phyloP scores from a whole-genome alignment of 2,888 invertebrate genomes.

The Plebejus melissa region DNA sequence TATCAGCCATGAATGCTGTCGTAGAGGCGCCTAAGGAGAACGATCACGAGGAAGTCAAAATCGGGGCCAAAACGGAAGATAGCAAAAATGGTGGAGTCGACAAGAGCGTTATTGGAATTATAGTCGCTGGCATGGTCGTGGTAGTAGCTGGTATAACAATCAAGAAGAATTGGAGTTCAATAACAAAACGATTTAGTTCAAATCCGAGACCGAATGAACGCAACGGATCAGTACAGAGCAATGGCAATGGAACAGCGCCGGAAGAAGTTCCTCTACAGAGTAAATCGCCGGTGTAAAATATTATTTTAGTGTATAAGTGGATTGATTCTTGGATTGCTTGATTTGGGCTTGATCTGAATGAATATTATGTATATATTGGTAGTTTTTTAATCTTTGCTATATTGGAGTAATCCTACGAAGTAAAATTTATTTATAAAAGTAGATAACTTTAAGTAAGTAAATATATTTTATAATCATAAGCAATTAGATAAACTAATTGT shows the following conservation, averaged over 20 bases:
- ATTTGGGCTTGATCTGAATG: conserved; percentile 63
- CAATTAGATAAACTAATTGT: background rate
- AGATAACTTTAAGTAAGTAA: conserved; percentile 13
- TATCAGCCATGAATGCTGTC: conserved; percentile 41
- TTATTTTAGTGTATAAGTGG: conserved; percentile 25
- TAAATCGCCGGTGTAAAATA: conserved; percentile 60
- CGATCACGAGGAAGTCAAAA: conserved; percentile 46
- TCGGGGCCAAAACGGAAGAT: conserved; percentile 56
- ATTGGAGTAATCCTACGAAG: background rate
- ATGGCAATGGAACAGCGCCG: conserved; percentile 56
- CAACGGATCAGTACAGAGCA: conserved; percentile 40
- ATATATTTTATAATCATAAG: background rate
- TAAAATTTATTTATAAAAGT: conserved; percentile 4
- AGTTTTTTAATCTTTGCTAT: background rate
- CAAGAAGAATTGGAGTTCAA: conserved; percentile 79
- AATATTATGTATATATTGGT: conserved; percentile 26
- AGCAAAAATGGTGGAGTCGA: conserved; percentile 66
- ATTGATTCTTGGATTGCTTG: conserved; percentile 23
- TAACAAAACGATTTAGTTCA: conserved; percentile 62
- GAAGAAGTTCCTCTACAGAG: conserved; percentile 71
- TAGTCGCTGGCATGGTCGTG: conserved; percentile 74
- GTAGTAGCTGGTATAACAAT: conserved; percentile 74
- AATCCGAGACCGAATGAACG: conserved; percentile 58
- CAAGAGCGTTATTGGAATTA: conserved; percentile 74
- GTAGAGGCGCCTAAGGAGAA: conserved; percentile 39